Conservation (phyloP, 1,140 invertebrate species). For the Oppia nitens region DNA sequence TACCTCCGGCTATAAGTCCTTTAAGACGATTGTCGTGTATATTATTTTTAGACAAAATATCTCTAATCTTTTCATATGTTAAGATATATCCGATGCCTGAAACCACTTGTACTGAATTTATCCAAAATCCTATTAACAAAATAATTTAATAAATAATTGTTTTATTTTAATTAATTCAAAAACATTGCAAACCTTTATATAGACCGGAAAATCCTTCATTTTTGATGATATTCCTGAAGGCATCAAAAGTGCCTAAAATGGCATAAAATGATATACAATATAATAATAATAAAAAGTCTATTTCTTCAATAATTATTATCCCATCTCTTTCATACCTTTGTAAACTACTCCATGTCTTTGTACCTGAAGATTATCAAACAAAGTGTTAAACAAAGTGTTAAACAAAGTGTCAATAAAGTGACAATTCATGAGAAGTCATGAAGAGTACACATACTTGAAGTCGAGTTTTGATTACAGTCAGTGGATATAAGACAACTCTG, state of each 20-base stretch:
- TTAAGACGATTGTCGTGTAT: slow-evolving; percentile 42
- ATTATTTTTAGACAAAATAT: slow-evolving; percentile 48
- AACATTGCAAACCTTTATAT: slow-evolving; percentile 73
- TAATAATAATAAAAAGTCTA: slow-evolving; percentile 21
- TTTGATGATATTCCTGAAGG: slow-evolving; percentile 67
- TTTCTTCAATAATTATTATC: neutral
- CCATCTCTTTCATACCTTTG: neutral
- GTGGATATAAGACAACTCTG: slow-evolving; percentile 75
- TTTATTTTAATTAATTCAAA: slow-evolving; percentile 12
- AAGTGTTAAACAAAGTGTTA: too few species aligned
- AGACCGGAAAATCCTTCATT: slow-evolving; percentile 72
- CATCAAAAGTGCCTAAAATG: slow-evolving; percentile 76
- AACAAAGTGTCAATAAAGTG: too few species aligned
- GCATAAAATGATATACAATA: slow-evolving; percentile 56
- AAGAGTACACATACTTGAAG: slow-evolving; percentile 43
- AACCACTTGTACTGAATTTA: slow-evolving; percentile 41
- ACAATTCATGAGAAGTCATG: neutral
- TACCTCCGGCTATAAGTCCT: slow-evolving; percentile 43
- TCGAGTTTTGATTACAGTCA: slow-evolving; percentile 91
- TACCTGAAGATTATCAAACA: neutral
- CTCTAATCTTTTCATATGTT: slow-evolving; percentile 79
- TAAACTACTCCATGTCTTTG: neutral
- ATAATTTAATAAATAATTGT: slow-evolving; percentile 10
- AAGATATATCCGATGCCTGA: slow-evolving; percentile 77
- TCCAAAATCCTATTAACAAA: slow-evolving; percentile 85